phyloP scores from a whole-genome alignment of 1,140 invertebrate genomes.

The Paralvinella palmiformis region DNA sequence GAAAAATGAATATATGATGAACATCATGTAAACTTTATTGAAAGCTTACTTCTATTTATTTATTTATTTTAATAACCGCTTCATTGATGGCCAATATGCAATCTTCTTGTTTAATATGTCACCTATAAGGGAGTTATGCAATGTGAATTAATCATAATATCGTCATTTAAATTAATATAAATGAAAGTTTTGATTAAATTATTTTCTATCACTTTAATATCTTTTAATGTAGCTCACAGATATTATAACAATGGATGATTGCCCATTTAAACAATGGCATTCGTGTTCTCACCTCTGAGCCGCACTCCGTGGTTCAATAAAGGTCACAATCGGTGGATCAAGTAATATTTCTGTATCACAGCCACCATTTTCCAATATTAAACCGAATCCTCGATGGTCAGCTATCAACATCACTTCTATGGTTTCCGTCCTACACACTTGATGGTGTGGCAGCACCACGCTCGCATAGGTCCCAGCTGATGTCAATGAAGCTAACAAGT shows the following conservation, averaged over 20 bases:
- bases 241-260: too few species aligned
- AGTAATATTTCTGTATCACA: slow-evolving; percentile 29
- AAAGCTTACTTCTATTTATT: too few species aligned
- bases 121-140: too few species aligned
- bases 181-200: too few species aligned
- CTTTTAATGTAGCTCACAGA: too few species aligned
- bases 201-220: too few species aligned
- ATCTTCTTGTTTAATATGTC: too few species aligned
- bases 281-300: slow-evolving; percentile 67
- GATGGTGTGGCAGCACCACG: slow-evolving; percentile 30
- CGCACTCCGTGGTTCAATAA: slow-evolving; percentile 63
- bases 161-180: too few species aligned
- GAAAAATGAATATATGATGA: neutral
- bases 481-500: slow-evolving; percentile 34
- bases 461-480: slow-evolving; percentile 28
- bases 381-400: slow-evolving; percentile 52
- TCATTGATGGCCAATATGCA: too few species aligned
- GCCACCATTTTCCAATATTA: slow-evolving; percentile 46
- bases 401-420: slow-evolving; percentile 61
- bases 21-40: neutral
- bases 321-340: slow-evolving; percentile 56
- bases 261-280: too few species aligned
- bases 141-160: too few species aligned
- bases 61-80: too few species aligned
- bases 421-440: slow-evolving; percentile 63